Base-by-base conservation (phyloP, 1,140 invertebrate species). In the Ceratitis capitata region DNA sequence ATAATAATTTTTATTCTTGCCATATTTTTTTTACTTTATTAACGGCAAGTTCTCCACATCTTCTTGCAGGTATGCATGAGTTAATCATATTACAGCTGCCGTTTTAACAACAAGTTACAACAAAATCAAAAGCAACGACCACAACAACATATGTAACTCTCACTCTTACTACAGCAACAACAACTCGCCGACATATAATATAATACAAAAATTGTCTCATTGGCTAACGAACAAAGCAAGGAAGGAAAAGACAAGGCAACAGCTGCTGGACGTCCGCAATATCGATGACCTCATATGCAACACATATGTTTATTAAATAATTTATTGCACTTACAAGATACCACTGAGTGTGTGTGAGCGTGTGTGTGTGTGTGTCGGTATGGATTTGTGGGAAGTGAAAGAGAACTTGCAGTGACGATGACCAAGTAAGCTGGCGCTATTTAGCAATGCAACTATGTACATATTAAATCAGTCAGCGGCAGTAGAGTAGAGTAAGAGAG, bases 241-340 rank as follows among this genome's bases (percentile, higher is more conserved):
- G 6, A 49, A 6, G 6, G 14, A 6, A 49, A 49, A 49, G n/a
- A n/a, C n/a, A 49, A 26, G 32, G 23, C 58, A 64, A 64, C 58
- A 64, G 58, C 58, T 64, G 58, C 29, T 64, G 58, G 58, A 64
- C 23, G 58, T 64, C 29, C 23, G 58, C 29, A 64, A 26, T 64
- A 64, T 64, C 58, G 29, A 64, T 64, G 58, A 64, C 58, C 58
- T 64, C 58, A 64, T 64, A 64, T 64, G 58, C 58, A 10, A 12
- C 29, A 64, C 29, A 32, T 64, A 64, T 26, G 58, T 64, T 64
- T 14, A 64, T 64, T 64, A 16, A 29, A 64, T 64, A 64, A 64
- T 64, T 64, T 32, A 64, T 29, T 64, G 58, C 29, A 64, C 58
- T 64, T 64, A 26, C 58, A 64, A 32, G 19, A 23, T 56, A 9